These are phyloP conservation scores for Gymnoscopelus microlampas DNA, from an alignment of 2,797 vertebrate species.

Conservation along the genomic window DNA sequence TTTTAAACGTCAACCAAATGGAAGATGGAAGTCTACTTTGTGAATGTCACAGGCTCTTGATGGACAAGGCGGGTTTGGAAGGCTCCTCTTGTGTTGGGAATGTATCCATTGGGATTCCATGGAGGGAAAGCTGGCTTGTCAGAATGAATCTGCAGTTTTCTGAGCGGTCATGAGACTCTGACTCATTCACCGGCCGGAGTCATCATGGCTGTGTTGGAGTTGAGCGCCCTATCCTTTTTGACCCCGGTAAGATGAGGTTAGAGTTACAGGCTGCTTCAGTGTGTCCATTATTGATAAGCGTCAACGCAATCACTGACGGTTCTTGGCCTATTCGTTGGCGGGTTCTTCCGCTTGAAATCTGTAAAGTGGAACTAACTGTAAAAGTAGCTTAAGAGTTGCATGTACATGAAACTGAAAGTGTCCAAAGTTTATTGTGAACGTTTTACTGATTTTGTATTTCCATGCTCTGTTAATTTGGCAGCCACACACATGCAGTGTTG, in stretches of 20 bases:
- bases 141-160: conserved; percentile 47
- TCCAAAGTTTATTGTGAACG: not conserved
- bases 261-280: not conserved
- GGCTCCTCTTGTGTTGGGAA: conserved; percentile 5
- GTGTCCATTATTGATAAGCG: not conserved
- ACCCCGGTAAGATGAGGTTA: not conserved
- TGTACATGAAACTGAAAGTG: not conserved
- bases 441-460: not conserved
- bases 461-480: conserved; percentile 1
- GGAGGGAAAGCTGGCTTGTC: conserved; percentile 14
- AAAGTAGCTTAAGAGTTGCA: not conserved
- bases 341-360: not conserved
- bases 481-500: conserved; percentile 32
- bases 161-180: conserved; percentile 6
- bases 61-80: conserved; percentile 43
- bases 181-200: conserved; percentile 5
- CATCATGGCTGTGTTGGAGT: not conserved
- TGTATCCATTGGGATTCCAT: not conserved
- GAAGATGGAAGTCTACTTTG: conserved; percentile 35
- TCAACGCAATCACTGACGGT: not conserved
- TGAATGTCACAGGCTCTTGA: conserved; percentile 13
- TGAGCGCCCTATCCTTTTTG: not conserved
- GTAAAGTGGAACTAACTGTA: not conserved
- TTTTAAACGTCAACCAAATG: conserved; percentile 20
- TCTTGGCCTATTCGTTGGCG: not conserved